Percentiles rank a stretch among this genome's conserved stretches.
phyloP scores from a whole-genome alignment of 1,140 invertebrate genomes.

The Theocolax elegans region DNA sequence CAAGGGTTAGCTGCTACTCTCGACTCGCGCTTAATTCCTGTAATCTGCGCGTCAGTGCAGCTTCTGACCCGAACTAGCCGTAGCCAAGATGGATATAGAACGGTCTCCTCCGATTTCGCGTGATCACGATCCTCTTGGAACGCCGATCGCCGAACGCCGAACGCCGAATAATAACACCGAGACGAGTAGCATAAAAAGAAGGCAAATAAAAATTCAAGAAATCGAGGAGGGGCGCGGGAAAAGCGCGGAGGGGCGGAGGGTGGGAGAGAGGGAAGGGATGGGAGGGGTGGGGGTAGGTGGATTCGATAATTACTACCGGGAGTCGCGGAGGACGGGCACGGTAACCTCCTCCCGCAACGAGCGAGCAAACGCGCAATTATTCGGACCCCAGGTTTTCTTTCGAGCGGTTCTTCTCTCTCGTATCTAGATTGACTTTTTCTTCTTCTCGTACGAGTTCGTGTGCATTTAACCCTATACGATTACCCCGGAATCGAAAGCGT shows the following conservation, averaged over 20 bases:
- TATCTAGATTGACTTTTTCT: too few species aligned
- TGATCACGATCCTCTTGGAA: slow-evolving; percentile 31
- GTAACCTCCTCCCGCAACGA: slow-evolving; percentile 63
- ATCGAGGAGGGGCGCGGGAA: too few species aligned
- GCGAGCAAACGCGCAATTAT: slow-evolving; percentile 66
- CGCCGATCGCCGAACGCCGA: slow-evolving; percentile 15
- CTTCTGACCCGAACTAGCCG: slow-evolving; percentile 58
- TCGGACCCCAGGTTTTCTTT: slow-evolving; percentile 46
- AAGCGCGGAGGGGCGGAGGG: slow-evolving; percentile 39
- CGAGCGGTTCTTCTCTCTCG: not conserved
- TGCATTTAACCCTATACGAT: too few species aligned
- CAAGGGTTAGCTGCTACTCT: slow-evolving; percentile 44
- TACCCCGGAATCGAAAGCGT: too few species aligned
- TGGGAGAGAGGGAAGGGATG: slow-evolving; percentile 43
- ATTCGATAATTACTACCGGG: slow-evolving; percentile 69
- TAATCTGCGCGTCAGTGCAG: slow-evolving; percentile 64
- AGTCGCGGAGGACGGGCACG: slow-evolving; percentile 65
- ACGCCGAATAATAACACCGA: slow-evolving; percentile 64
- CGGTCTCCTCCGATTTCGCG: slow-evolving; percentile 30
- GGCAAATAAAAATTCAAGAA: slow-evolving; percentile 13
- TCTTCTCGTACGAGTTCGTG: too few species aligned
- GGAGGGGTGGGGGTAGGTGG: slow-evolving; percentile 49
- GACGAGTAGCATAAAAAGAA: not conserved
- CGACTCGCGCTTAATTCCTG: slow-evolving; percentile 61
- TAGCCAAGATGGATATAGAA: slow-evolving; percentile 4